Evolutionary conservation across 2,797 vertebrate genomes (phyloP).

Genomic region (Hemibagrus guttatus): DNA sequence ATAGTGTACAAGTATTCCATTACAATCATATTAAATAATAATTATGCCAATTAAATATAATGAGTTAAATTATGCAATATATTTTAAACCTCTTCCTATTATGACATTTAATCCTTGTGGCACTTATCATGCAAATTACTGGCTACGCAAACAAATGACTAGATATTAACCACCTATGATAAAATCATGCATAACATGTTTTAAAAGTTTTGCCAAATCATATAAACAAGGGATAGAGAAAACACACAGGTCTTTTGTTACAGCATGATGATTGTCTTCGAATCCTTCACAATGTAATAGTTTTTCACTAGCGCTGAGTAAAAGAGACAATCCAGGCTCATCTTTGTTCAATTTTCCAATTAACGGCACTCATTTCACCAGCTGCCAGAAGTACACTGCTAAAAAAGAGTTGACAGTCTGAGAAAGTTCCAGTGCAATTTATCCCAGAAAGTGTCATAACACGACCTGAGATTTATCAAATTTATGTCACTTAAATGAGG

Average conservation of each 20-base stretch:
- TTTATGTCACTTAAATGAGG: background rate
- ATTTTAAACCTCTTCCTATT: background rate
- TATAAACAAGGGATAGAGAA: background rate
- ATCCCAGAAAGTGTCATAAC: conserved; percentile 4
- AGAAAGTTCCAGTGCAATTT: background rate
- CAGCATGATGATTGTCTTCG: background rate
- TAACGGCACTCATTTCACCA: background rate
- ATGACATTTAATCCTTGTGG: background rate
- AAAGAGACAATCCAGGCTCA: background rate
- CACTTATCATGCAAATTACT: background rate
- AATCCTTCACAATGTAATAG: background rate
- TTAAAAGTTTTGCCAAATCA: background rate
- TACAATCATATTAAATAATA: background rate
- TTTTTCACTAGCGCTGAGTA: background rate
- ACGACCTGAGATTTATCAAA: background rate
- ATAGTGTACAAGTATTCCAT: background rate
- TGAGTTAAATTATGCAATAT: background rate
- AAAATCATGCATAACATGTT: no score
- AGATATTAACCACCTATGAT: background rate
- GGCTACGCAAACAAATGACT: background rate
- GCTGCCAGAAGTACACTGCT: background rate
- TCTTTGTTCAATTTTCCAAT: background rate
- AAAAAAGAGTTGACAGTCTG: background rate
- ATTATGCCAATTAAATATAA: background rate
- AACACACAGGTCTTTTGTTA: background rate